Percentiles rank a stretch among this genome's conserved stretches.
These are phyloP conservation scores for Tetramorium parvispinum DNA, from an alignment of 1,140 invertebrate species.

Conservation along the genomic window DNA sequence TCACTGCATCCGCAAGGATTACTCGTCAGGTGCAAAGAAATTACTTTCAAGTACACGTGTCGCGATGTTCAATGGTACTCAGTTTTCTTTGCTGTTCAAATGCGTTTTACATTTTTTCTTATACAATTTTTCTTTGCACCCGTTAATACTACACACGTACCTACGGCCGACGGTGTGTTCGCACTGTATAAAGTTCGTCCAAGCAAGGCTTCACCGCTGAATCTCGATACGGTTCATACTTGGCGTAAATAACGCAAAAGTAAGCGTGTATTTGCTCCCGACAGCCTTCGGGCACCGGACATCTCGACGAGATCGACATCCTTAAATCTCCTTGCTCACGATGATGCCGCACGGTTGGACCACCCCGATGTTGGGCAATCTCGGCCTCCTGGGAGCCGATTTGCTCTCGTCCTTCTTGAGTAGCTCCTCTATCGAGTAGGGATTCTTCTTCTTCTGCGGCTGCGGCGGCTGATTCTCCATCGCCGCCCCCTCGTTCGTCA, in stretches of 20 bases:
- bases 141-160: conserved; percentile 34
- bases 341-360: conserved; percentile 84
- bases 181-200: background rate
- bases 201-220: background rate
- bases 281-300: background rate
- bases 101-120: background rate
- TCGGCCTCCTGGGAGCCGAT: conserved; percentile 78
- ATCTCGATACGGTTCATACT: background rate
- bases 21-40: conserved; percentile 37
- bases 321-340: conserved; percentile 79
- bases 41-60: conserved; percentile 1
- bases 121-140: conserved; percentile 18
- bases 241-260: conserved; percentile 1
- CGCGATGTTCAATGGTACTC: background rate
- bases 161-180: conserved; percentile 8
- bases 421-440: conserved; percentile 94
- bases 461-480: conserved; percentile 73
- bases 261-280: background rate
- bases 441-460: conserved; percentile 89
- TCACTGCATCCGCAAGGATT: conserved; percentile 28
- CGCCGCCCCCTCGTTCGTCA: conserved; percentile 72
- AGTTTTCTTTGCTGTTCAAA: background rate
- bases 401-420: conserved; percentile 91
- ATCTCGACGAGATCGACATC: background rate
- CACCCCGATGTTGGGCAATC: conserved; percentile 78